Percentiles rank a stretch among this genome's conserved stretches.
phyloP scores from a whole-genome alignment of 2,113 vertebrate species.

The Anguilla japonica region DNA sequence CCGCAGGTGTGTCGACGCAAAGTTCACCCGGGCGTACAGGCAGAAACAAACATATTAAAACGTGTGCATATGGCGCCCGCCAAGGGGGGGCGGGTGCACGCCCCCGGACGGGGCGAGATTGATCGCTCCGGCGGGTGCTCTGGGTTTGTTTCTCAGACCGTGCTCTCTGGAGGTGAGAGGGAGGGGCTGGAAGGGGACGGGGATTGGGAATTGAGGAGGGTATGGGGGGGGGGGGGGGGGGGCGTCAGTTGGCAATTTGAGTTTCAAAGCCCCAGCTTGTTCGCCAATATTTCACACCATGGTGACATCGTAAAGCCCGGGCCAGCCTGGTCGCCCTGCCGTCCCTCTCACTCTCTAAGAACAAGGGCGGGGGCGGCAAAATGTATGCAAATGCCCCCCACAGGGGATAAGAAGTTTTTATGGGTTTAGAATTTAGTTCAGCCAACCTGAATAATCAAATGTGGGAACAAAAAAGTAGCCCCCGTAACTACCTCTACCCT shows the following conservation, averaged over 20 bases:
- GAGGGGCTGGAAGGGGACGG: conserved; percentile 38
- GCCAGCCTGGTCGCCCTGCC: conserved; percentile 69
- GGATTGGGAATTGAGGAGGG: conserved; percentile 5
- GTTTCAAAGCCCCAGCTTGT: conserved; percentile 73
- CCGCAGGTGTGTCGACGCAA: neutral
- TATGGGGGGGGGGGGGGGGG: conserved; percentile 40
- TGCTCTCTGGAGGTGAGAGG: conserved; percentile 26
- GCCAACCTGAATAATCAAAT: conserved; percentile 93
- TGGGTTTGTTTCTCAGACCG: neutral
- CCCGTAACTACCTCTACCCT: conserved; percentile 42
- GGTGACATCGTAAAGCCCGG: conserved; percentile 76
- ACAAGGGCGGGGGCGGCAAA: conserved; percentile 58
- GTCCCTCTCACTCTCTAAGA: conserved; percentile 74
- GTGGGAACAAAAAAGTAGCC: conserved; percentile 76
- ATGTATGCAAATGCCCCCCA: conserved; percentile 82
- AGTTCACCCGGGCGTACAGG: neutral
- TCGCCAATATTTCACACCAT: conserved; percentile 78
- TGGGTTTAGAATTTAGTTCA: conserved; percentile 84
- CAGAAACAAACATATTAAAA: neutral
- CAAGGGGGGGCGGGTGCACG: neutral
- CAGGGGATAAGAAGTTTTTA: conserved; percentile 79
- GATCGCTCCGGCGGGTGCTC: neutral
- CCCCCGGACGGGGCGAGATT: neutral
- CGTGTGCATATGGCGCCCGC: neutral
- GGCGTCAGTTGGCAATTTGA: conserved; percentile 51